These are phyloP conservation scores for Schizopygopsis pylzovi DNA, from an alignment of 2,797 vertebrate genomes.

Conservation along the genomic window DNA sequence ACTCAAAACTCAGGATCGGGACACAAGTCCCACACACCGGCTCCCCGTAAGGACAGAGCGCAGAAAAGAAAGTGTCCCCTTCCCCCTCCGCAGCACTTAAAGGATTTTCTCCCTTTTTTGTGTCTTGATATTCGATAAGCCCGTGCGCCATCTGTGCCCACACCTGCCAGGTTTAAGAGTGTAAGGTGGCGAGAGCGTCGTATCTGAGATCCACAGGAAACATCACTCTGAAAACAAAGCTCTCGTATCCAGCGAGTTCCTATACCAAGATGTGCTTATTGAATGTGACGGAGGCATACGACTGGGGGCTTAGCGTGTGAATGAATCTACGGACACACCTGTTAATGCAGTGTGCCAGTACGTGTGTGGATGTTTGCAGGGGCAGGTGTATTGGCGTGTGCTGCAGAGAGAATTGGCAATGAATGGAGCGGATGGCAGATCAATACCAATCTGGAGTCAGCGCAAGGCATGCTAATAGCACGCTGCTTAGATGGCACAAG, in stretches of 20 bases:
- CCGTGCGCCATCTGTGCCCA: constrained; percentile 36
- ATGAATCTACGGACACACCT: constrained; percentile 43
- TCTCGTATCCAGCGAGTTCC: constrained; percentile 1
- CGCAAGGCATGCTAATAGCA: constrained; percentile 74
- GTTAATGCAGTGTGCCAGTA: constrained; percentile 43
- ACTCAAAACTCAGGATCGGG: constrained; percentile 53
- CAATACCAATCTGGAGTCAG: constrained; percentile 80
- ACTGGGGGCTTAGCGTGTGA: constrained; percentile 14
- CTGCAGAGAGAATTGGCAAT: constrained; percentile 67
- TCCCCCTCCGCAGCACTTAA: constrained; percentile 27
- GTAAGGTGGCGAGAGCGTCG: constrained; percentile 11
- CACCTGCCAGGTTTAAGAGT: constrained; percentile 54
- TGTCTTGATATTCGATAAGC: constrained; percentile 40
- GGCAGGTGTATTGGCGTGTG: constrained; percentile 54
- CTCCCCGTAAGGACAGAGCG: not conserved
- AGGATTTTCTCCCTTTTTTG: constrained; percentile 9
- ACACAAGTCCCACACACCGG: constrained; percentile 30
- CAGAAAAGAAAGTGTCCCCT: not conserved
- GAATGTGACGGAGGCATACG: constrained; percentile 19
- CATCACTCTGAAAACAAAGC: constrained; percentile 29
- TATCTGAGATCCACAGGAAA: constrained; percentile 25
- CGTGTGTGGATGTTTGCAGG: constrained; percentile 42
- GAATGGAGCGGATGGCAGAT: constrained; percentile 77
- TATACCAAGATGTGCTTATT: constrained; percentile 33
- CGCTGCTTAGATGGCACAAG: constrained; percentile 45